Evolutionary conservation across 2,113 vertebrate species (phyloP), one percentile per base, ranked within the genome.

Genomic region (Eleginops maclovinus): DNA sequence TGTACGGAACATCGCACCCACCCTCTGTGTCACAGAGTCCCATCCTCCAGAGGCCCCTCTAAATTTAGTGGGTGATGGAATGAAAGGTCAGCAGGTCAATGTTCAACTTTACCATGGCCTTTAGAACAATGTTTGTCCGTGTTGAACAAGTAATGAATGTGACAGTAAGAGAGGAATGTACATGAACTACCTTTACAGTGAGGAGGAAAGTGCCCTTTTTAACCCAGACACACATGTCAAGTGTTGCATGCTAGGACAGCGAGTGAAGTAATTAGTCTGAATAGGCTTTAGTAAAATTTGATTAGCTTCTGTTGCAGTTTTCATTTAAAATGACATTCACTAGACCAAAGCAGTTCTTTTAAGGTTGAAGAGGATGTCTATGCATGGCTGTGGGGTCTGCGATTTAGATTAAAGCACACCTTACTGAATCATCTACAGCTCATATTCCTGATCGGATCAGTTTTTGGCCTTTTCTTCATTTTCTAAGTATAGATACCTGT

Each of bases 41-140:
- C 84, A 81, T 81, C 82, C 74, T 85, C 75, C 79, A 60, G 77
- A 79, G 82, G 70, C 65, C 81, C 50, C 51, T 84, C 83, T 86
- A 90, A 84, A 89, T 91, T 90, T 90, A 91, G 85, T 56, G 59
- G 46, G 47, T 51, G 46, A 72, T 21, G 64, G 86, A 87, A 76
- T 77, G 60, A 78, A 80, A 66, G 77, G 84, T 63, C 71, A 86
- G 31, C 17, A 9, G 72, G 70, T 16, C 63, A 79, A 68, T 17
- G n/a, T 9, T 3, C 26, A 68, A 43, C 47, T 85, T 66, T 36
- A 41, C 56, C 46, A 17, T 26, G 7, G 68, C 56, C 73, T 87
- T 81, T 84, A 70, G 79, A 88, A 93, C 92, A 91, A 88, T 85
- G 75, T 68, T 50, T 71, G 72, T 89, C 70, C 40, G 51, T 74